A percentile compares a stretch with the other conserved stretches of the same genome.
These are phyloP conservation scores for Synanthedon andrenaeformis DNA, from an alignment of 2,888 invertebrate species.

Conservation along the genomic window DNA sequence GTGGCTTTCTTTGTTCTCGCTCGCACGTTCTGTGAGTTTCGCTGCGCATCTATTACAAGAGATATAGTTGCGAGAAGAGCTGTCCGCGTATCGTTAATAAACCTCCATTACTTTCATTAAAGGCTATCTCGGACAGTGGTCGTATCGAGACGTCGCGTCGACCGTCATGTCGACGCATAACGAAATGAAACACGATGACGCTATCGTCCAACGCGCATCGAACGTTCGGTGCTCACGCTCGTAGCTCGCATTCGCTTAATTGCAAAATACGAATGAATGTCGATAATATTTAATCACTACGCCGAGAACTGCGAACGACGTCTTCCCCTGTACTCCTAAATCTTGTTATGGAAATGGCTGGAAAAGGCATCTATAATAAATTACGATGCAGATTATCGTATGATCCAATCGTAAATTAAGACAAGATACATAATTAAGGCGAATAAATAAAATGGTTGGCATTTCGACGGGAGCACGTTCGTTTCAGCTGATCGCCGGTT, in stretches of 20 bases:
- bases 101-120: constrained; percentile 69
- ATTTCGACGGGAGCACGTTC: constrained; percentile 70
- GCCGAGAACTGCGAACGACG: constrained; percentile 34
- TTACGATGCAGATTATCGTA: constrained; percentile 67
- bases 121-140: constrained; percentile 61
- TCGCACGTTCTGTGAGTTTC: constrained; percentile 55
- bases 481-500: constrained; percentile 46
- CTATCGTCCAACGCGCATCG: constrained; percentile 60
- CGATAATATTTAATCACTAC: constrained; percentile 60
- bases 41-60: constrained; percentile 50
- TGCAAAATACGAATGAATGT: constrained; percentile 61
- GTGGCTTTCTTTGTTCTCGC: constrained; percentile 69
- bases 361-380: constrained; percentile 67
- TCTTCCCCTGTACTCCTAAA: constrained; percentile 61
- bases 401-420: constrained; percentile 72
- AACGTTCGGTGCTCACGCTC: constrained; percentile 22
- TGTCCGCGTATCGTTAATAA: constrained; percentile 61
- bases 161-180: constrained; percentile 64
- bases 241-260: constrained; percentile 50
- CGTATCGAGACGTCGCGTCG: constrained; percentile 60
- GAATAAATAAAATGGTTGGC: constrained; percentile 71
- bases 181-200: constrained; percentile 65
- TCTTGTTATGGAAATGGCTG: constrained; percentile 65
- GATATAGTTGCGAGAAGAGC: constrained; percentile 35
- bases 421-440: constrained; percentile 72